phyloP scores from a whole-genome alignment of 2,113 vertebrate species.

The Percopsis transmontana region DNA sequence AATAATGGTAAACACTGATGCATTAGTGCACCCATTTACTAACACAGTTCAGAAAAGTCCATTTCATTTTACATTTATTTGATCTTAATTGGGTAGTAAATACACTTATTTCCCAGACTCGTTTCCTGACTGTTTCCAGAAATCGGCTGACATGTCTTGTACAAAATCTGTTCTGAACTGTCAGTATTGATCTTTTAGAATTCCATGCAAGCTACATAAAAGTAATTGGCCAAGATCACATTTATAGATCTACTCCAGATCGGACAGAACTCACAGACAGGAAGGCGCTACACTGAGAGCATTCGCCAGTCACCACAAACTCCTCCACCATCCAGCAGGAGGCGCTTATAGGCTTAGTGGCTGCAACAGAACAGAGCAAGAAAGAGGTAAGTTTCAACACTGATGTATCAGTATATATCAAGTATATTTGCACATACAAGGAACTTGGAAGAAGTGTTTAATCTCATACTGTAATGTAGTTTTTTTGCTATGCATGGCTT shows the following conservation, averaged over 20 bases:
- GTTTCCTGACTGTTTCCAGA: not conserved
- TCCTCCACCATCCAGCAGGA: slow-evolving; percentile 83
- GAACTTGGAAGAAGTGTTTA: too few species aligned
- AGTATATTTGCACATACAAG: not conserved
- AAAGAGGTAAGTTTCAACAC: not conserved
- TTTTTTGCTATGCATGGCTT: too few species aligned
- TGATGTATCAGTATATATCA: not conserved
- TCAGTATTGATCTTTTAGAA: not conserved
- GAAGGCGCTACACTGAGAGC: slow-evolving; percentile 75
- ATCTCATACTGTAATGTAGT: too few species aligned
- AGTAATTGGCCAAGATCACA: too few species aligned
- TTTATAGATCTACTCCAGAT: not conserved
- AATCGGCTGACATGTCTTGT: not conserved
- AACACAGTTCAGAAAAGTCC: not conserved
- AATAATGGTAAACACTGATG: not conserved
- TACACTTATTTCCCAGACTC: not conserved
- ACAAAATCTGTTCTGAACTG: not conserved
- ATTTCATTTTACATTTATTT: too few species aligned
- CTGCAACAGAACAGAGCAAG: slow-evolving; percentile 27
- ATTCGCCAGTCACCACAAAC: slow-evolving; percentile 79
- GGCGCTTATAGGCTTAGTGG: slow-evolving; percentile 49
- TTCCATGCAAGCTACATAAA: not conserved
- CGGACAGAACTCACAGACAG: slow-evolving; percentile 70
- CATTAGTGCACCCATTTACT: too few species aligned
- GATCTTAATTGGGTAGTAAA: not conserved